Evolutionary conservation across 2,888 invertebrate genomes (phyloP).

Genomic region (Colletes collaris): DNA sequence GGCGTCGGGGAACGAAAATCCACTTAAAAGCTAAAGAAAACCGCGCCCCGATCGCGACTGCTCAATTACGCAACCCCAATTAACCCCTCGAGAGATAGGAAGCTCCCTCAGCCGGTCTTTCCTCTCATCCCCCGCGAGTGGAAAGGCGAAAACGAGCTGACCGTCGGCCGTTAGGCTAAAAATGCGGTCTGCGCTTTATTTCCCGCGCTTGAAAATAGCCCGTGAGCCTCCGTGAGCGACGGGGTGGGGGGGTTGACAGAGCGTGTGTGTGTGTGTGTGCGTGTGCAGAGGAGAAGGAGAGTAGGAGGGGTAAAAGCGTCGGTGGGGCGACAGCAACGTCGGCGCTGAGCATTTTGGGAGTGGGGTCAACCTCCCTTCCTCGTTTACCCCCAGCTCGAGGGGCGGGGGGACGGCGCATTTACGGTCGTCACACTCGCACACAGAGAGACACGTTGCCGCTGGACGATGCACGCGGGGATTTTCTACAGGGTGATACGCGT

Average conservation of each 20-base stretch:
- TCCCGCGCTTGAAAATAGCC: conserved; percentile 80
- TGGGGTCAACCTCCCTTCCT: conserved; percentile 28
- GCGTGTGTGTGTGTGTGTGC: not conserved
- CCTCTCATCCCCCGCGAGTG: conserved; percentile 7
- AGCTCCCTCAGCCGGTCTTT: conserved; percentile 9
- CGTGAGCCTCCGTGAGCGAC: conserved; percentile 54
- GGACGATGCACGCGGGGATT: conserved; percentile 32
- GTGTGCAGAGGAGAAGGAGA: not conserved
- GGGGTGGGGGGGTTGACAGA: not conserved
- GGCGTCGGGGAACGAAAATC: not conserved
- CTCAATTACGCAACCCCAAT: conserved; percentile 57
- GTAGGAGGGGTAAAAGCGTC: not conserved
- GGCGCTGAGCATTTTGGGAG: conserved; percentile 35
- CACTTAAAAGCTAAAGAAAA: conserved; percentile 18
- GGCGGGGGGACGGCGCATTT: conserved; percentile 15
- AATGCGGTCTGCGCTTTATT: conserved; percentile 80
- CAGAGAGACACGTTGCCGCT: not conserved
- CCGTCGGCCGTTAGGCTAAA: conserved; percentile 78
- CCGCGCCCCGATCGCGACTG: conserved; percentile 23
- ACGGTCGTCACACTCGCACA: conserved; percentile 17
- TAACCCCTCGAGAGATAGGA: conserved; percentile 35
- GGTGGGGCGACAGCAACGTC: conserved; percentile 20
- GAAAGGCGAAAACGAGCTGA: conserved; percentile 78
- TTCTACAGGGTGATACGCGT: conserved; percentile 40
- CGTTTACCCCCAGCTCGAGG: not conserved